Conservation (phyloP, 2,113 vertebrate genomes). For the Burhinus bistriatus region DNA sequence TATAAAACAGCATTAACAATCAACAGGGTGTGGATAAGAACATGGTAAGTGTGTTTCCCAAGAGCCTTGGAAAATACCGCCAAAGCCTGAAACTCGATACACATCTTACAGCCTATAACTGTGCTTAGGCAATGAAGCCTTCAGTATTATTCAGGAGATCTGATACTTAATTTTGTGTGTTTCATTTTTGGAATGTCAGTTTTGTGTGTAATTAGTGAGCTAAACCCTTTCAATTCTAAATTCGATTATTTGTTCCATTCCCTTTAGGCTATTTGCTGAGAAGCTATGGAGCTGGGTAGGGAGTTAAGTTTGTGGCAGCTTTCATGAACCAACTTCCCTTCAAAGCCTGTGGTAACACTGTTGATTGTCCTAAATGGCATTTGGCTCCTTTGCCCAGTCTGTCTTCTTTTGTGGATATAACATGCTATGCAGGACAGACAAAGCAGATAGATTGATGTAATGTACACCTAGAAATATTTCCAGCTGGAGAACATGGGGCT, state of each 20-base stretch:
- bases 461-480: not conserved
- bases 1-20: not conserved
- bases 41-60: not conserved
- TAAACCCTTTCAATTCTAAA: not conserved
- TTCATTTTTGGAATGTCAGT: not conserved
- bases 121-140: not conserved
- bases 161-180: slow-evolving; percentile 3
- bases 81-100: not conserved
- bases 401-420: not conserved
- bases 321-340: not conserved
- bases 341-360: not conserved
- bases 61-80: not conserved
- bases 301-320: not conserved
- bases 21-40: not conserved
- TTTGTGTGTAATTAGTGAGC: not conserved
- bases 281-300: not conserved
- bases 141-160: not conserved
- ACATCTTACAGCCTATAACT: not conserved
- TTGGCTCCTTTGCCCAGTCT: not conserved
- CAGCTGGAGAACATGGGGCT: not conserved
- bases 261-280: not conserved
- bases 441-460: not conserved
- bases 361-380: not conserved
- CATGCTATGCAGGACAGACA: not conserved
- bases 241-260: not conserved